Evolutionary conservation across 1,140 invertebrate species (phyloP).

Genomic region (Acyrthosiphon pisum): DNA sequence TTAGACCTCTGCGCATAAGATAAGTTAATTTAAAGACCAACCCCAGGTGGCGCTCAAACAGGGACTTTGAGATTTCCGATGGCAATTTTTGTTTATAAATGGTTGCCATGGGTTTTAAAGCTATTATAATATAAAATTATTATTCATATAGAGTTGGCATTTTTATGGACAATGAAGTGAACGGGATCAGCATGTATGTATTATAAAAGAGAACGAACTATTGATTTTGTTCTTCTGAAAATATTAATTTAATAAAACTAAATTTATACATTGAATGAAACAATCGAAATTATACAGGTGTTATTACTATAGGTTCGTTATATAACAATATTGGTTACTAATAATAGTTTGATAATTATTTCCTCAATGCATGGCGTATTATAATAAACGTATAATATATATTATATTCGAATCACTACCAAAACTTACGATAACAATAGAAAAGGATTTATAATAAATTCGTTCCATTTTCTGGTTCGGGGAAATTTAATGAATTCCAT

Average conservation of each 20-base stretch:
- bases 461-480: neutral
- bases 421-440: neutral
- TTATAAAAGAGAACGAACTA: neutral
- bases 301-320: neutral
- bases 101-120: too few relatives aligned
- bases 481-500: neutral
- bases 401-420: neutral
- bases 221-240: neutral
- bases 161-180: too few relatives aligned
- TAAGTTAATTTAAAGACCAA: too few relatives aligned
- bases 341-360: slow-evolving; percentile 4
- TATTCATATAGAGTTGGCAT: too few relatives aligned
- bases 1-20: too few relatives aligned
- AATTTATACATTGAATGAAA: neutral
- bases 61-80: too few relatives aligned
- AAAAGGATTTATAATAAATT: neutral
- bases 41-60: too few relatives aligned
- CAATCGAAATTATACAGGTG: neutral
- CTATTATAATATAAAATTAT: too few relatives aligned
- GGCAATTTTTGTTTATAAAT: too few relatives aligned
- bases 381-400: neutral
- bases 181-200: neutral
- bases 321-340: neutral
- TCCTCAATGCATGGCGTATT: neutral
- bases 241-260: neutral